Percentiles rank a stretch among this genome's conserved stretches.
These are phyloP conservation scores for Sitobion miscanthi DNA, from an alignment of 1,140 invertebrate species.

Conservation along the genomic window DNA sequence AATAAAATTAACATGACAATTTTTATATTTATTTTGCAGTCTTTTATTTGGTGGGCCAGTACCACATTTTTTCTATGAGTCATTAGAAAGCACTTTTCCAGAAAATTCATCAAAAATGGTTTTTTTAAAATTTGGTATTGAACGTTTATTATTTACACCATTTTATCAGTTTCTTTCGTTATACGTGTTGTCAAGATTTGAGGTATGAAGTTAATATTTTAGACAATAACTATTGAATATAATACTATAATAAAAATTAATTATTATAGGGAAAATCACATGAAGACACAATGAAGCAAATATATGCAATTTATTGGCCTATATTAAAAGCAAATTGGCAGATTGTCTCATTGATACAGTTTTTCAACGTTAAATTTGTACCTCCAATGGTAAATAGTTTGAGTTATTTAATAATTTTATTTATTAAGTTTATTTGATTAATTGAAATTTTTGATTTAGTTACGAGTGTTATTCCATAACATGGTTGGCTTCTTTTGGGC, in stretches of 20 bases:
- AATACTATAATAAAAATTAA: not conserved
- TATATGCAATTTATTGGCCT: slow-evolving; percentile 69
- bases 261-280: slow-evolving; percentile 69
- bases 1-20: not conserved
- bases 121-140: slow-evolving; percentile 69
- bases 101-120: slow-evolving; percentile 65
- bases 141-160: slow-evolving; percentile 73
- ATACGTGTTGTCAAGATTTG: slow-evolving; percentile 73
- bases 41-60: slow-evolving; percentile 75
- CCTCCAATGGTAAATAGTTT: slow-evolving; percentile 71
- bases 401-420: not conserved
- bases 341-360: slow-evolving; percentile 74
- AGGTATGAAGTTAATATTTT: slow-evolving; percentile 63
- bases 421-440: not conserved
- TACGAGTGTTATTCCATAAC: slow-evolving; percentile 57
- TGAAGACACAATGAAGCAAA: slow-evolving; percentile 66
- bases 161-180: slow-evolving; percentile 73
- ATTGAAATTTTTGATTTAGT: slow-evolving; percentile 55
- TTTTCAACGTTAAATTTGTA: slow-evolving; percentile 73
- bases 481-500: slow-evolving; percentile 58
- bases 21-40: slow-evolving; percentile 63
- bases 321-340: slow-evolving; percentile 74
- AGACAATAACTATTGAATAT: not conserved
- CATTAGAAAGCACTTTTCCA: slow-evolving; percentile 66
- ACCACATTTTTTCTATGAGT: slow-evolving; percentile 75